phyloP scores from a whole-genome alignment of 2,888 invertebrate genomes.

The Scaptomyza tumidula region DNA sequence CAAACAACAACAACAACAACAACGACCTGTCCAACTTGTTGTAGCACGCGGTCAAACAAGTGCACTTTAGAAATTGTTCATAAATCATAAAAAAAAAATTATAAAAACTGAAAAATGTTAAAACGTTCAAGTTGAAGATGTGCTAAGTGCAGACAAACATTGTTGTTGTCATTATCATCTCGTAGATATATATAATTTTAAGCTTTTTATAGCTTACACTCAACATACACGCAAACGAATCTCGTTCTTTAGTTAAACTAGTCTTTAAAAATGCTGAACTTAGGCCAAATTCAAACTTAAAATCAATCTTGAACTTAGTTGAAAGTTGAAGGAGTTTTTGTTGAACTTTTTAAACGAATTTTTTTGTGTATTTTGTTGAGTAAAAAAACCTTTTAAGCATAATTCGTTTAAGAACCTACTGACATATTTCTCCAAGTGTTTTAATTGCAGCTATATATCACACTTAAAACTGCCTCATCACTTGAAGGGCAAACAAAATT shows the following conservation, averaged over 20 bases:
- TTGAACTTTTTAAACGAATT: too few species aligned
- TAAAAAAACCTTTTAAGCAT: neutral
- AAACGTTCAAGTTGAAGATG: slow-evolving; percentile 64
- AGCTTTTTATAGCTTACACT: slow-evolving; percentile 51
- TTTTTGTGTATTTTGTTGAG: too few species aligned
- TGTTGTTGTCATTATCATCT: slow-evolving; percentile 52
- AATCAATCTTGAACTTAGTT: neutral
- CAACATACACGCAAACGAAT: neutral
- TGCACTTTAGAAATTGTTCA: slow-evolving; percentile 81
- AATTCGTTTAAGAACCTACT: neutral
- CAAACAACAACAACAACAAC: slow-evolving; percentile 41
- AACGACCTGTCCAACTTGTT: slow-evolving; percentile 70
- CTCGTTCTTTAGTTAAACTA: neutral
- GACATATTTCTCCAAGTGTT: neutral
- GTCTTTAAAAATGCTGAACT: neutral
- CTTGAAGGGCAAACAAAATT: slow-evolving; percentile 53
- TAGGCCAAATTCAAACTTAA: neutral
- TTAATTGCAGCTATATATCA: slow-evolving; percentile 6
- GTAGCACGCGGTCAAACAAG: slow-evolving; percentile 81
- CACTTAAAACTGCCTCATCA: slow-evolving; percentile 12
- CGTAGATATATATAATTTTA: slow-evolving; percentile 38
- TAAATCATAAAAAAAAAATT: slow-evolving; percentile 66
- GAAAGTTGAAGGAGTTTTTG: neutral
- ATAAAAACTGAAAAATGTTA: slow-evolving; percentile 24
- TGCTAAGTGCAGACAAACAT: slow-evolving; percentile 67